These are phyloP conservation scores for Chiroxiphia lanceolata DNA, from an alignment of 2,797 vertebrate genomes.

Conservation along the genomic window DNA sequence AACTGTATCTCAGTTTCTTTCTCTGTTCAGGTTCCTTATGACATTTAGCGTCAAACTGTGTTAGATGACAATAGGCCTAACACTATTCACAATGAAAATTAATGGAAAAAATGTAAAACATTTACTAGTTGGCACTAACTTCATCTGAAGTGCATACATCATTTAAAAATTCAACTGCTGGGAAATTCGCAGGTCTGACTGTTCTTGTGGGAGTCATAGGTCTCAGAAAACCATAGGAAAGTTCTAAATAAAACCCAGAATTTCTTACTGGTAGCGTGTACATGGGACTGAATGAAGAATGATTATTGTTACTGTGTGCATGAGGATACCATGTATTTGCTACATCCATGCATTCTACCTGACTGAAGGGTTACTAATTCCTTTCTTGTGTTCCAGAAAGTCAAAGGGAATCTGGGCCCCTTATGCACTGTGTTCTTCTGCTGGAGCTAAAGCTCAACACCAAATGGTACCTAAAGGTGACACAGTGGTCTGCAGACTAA, in stretches of 20 bases:
- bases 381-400: background rate
- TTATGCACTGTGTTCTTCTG: background rate
- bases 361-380: background rate
- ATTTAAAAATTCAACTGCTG: background rate
- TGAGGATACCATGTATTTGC: background rate
- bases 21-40: background rate
- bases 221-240: background rate
- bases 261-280: background rate
- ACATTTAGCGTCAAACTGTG: background rate
- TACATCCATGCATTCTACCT: background rate
- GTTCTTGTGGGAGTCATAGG: background rate
- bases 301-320: background rate
- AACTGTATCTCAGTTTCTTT: background rate
- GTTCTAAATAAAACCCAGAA: background rate
- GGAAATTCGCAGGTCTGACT: background rate
- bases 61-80: background rate
- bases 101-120: background rate
- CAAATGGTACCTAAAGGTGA: slow-evolving; percentile 24
- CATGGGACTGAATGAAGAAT: background rate
- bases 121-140: background rate
- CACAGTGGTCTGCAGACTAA: background rate
- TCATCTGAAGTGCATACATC: background rate
- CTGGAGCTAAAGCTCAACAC: background rate
- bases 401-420: background rate
- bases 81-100: background rate